Conservation (phyloP, 2,113 vertebrate genomes). For the Crotalus horridus region DNA sequence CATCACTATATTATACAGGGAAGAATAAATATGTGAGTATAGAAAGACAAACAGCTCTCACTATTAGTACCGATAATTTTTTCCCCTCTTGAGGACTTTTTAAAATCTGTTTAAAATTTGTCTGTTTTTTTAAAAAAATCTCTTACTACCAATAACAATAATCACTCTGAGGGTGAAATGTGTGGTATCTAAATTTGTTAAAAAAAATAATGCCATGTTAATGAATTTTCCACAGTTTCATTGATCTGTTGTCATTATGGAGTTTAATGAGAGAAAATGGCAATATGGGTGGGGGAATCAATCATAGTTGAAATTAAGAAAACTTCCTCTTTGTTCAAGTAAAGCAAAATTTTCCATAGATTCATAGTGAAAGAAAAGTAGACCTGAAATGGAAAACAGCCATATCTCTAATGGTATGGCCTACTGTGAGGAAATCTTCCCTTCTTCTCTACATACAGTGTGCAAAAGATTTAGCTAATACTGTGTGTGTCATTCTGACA, state of each 20-base stretch:
- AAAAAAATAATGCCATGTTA: neutral
- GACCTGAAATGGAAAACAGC: neutral
- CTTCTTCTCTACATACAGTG: neutral
- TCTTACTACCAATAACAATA: neutral
- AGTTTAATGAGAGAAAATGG: neutral
- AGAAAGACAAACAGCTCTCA: neutral
- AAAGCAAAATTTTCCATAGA: neutral
- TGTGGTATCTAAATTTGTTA: neutral
- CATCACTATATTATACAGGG: neutral
- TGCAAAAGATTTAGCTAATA: neutral
- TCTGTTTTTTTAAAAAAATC: neutral
- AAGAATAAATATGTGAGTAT: too few relatives aligned
- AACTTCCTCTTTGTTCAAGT: neutral
- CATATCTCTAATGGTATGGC: neutral
- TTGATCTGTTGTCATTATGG: neutral
- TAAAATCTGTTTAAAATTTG: neutral
- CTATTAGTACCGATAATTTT: neutral
- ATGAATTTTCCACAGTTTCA: neutral
- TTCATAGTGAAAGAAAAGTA: neutral
- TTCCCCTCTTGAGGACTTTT: neutral
- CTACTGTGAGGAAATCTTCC: neutral
- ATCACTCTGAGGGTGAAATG: neutral
- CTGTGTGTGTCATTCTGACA: neutral
- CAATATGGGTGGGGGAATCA: neutral
- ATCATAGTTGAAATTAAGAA: neutral